Evolutionary conservation across 2,797 vertebrate genomes (phyloP).

Genomic region (Neoniphon sammara): DNA sequence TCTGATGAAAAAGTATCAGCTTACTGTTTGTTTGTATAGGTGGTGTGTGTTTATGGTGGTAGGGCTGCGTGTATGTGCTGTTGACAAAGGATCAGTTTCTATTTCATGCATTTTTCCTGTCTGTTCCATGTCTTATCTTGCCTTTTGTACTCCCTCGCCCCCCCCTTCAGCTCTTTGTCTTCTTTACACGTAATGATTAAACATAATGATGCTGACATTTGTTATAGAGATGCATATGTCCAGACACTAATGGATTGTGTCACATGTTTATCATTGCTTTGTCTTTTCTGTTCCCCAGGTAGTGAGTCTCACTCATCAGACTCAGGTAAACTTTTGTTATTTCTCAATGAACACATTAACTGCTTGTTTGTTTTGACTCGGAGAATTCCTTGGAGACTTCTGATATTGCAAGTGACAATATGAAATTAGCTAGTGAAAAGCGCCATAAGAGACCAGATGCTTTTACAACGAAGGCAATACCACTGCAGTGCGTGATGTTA

Average conservation of each 20-base stretch:
- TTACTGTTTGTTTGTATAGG: too few species aligned
- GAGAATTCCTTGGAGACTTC: not conserved
- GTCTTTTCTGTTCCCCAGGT: slow-evolving; percentile 80
- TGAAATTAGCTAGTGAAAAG: slow-evolving; percentile 2
- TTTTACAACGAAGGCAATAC: not conserved
- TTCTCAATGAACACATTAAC: not conserved
- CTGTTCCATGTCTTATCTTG: too few species aligned
- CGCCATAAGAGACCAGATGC: not conserved
- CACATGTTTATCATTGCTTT: slow-evolving; percentile 24
- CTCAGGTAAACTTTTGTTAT: slow-evolving; percentile 85
- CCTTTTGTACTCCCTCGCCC: too few species aligned
- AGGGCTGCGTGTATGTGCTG: too few species aligned
- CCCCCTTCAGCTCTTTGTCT: not conserved
- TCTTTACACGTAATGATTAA: too few species aligned
- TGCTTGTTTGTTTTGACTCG: not conserved
- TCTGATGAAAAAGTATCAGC: too few species aligned
- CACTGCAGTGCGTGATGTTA: not conserved
- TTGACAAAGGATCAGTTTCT: too few species aligned
- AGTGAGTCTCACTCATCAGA: slow-evolving; percentile 93
- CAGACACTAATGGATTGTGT: not conserved
- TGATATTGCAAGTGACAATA: not conserved
- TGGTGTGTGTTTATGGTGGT: too few species aligned
- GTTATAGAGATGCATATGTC: not conserved
- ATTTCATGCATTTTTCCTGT: too few species aligned
- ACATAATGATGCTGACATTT: not conserved